Evolutionary conservation across 2,888 invertebrate genomes (phyloP), one percentile per base, ranked within the genome.

Genomic region (Drosophila anceps): DNA sequence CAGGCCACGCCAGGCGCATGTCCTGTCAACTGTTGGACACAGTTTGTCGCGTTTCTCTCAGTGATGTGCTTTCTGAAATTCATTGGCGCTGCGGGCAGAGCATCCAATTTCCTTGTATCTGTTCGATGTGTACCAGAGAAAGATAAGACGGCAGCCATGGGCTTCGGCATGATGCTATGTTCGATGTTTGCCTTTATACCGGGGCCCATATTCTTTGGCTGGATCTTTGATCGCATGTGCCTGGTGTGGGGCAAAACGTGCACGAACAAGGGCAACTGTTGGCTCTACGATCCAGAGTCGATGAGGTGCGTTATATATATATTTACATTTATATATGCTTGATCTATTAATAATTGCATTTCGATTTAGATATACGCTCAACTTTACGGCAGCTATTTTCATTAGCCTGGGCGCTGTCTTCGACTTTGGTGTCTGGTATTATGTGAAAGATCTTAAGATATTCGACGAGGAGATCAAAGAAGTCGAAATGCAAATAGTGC

Each of bases 191-290:
- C 96, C 12, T 96, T 96, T 84, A 95, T 96, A 80, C 96, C 96
- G 0, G 95, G 96, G 54, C 96, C 96, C 0, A 96, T 97, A 76
- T 93, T 96, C 66, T 96, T 96, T 84, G 96, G 96, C 61, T 95
- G 95, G 83, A 94, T 96, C 62, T 94, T 96, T 82, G 93, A 93
- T 82, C 90, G 90, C 43, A 94, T 95, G 9, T 96, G 96, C 82
- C 91, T 96, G 31, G 95, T 96, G 15, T 96, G 96, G 96, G 96
- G 96, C 13, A 95, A 95, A 90, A 95, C 95, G 5, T 96, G 96
- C 85, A 94, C 95, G 0, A 95, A 95, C 61, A 95, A 94, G 57
- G 96, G 96, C 73, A 96, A 96, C 86, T 96, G 96, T 88, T 96
- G 96, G 96, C 93, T 96, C 12, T 96, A 96, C 91, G 95, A 96